Percentiles rank a stretch among this genome's conserved stretches.
phyloP scores from a whole-genome alignment of 2,888 invertebrate species.

The Vanessa cardui region DNA sequence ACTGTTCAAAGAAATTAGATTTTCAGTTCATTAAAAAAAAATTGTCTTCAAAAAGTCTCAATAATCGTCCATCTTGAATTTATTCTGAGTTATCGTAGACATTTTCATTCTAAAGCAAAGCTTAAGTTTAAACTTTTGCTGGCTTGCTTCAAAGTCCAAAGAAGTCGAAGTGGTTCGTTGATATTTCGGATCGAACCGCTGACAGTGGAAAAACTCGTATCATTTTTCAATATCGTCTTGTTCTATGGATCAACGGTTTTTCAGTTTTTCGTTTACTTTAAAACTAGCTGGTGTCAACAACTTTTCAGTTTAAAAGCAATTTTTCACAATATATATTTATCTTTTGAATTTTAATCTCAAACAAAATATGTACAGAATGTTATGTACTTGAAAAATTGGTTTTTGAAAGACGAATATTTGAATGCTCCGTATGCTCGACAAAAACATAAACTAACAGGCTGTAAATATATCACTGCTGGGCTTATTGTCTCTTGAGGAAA shows the following conservation, averaged over 20 bases:
- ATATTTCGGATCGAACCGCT: constrained; percentile 19
- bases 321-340: neutral
- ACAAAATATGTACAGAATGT: too few relatives aligned
- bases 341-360: too few relatives aligned
- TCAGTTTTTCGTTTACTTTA: constrained; percentile 6
- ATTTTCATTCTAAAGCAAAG: constrained; percentile 12
- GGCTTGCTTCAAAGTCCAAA: constrained; percentile 16
- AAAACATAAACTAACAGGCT: too few relatives aligned
- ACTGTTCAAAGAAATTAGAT: neutral
- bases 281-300: constrained; percentile 2
- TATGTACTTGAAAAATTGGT: too few relatives aligned
- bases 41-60: neutral
- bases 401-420: too few relatives aligned
- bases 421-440: too few relatives aligned
- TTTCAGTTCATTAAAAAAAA: neutral
- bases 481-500: too few relatives aligned
- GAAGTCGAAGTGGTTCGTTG: constrained; percentile 20
- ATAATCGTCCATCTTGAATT: neutral
- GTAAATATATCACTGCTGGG: too few relatives aligned
- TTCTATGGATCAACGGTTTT: constrained; percentile 8
- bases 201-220: constrained; percentile 19
- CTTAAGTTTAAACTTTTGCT: constrained; percentile 11
- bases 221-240: constrained; percentile 18
- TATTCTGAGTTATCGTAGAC: constrained; percentile 4
- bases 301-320: neutral